phyloP scores from a whole-genome alignment of 2,113 vertebrate genomes.

The Urocitellus parryii region DNA sequence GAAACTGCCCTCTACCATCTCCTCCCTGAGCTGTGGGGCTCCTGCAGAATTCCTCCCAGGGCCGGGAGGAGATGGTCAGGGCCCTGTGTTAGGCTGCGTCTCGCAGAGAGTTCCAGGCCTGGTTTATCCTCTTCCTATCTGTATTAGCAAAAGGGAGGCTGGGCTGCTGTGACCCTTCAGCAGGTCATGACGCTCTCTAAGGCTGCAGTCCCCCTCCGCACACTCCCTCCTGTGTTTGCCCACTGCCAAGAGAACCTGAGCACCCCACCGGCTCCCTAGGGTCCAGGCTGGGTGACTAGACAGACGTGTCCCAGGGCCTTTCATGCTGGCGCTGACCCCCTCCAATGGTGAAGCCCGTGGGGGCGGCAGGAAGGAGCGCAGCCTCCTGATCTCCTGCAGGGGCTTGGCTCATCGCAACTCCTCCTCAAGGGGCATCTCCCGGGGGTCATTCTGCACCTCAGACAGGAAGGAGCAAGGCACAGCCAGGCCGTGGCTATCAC shows the following conservation, averaged over 20 bases:
- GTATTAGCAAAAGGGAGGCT: fast-evolving
- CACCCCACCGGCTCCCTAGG: background rate
- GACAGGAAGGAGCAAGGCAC: background rate
- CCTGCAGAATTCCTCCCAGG: background rate
- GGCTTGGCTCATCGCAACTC: background rate
- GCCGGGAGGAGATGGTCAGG: background rate
- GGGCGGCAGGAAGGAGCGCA: too few species aligned
- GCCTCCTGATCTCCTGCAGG: fast-evolving
- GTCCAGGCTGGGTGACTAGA: fast-evolving
- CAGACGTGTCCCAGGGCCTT: background rate
- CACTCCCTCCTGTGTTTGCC: too few species aligned
- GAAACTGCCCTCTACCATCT: too few species aligned
- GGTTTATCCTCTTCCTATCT: fast-evolving
- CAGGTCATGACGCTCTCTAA: too few species aligned
- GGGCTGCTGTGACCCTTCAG: background rate
- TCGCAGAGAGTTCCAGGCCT: background rate
- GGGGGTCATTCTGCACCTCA: background rate
- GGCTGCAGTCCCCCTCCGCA: too few species aligned
- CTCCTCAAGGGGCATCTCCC: background rate
- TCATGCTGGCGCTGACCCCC: background rate
- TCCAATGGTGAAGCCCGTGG: fast-evolving
- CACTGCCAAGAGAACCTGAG: too few species aligned
- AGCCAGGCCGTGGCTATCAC: too few species aligned
- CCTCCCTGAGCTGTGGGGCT: too few species aligned
- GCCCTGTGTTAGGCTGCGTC: background rate